These are phyloP conservation scores for Allygus modestus DNA, from an alignment of 2,888 invertebrate species.

Conservation along the genomic window DNA sequence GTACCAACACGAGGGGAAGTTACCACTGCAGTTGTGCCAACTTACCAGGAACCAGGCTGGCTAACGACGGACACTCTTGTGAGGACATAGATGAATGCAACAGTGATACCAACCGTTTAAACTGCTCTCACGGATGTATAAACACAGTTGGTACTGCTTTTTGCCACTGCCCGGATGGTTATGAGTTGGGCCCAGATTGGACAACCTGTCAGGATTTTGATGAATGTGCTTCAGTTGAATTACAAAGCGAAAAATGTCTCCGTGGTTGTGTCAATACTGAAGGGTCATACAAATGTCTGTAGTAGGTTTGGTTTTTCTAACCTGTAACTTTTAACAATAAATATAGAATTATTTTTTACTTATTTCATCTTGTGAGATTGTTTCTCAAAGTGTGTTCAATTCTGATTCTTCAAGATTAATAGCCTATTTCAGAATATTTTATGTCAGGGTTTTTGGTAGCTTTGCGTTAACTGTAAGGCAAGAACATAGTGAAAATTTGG, in stretches of 20 bases:
- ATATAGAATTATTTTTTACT: too few species aligned
- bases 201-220: constrained; percentile 72
- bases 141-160: constrained; percentile 77
- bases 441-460: too few species aligned
- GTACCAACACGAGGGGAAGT: constrained; percentile 78
- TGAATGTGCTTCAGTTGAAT: constrained; percentile 31
- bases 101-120: constrained; percentile 71
- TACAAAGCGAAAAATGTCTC: constrained; percentile 60
- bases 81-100: constrained; percentile 79
- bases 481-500: too few species aligned
- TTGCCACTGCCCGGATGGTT: constrained; percentile 68
- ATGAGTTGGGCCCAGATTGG: constrained; percentile 66
- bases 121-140: constrained; percentile 79
- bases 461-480: too few species aligned
- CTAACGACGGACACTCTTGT: constrained; percentile 78
- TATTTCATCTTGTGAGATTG: too few species aligned
- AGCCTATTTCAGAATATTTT: too few species aligned
- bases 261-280: constrained; percentile 71
- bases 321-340: neutral
- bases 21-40: constrained; percentile 79
- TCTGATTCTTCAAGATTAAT: too few species aligned
- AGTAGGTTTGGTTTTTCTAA: constrained; percentile 62
- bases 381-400: too few species aligned
- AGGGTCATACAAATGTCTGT: constrained; percentile 71
- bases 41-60: constrained; percentile 78